Evolutionary conservation across 2,888 invertebrate genomes (phyloP).

Genomic region (Epicampocera succincta): DNA sequence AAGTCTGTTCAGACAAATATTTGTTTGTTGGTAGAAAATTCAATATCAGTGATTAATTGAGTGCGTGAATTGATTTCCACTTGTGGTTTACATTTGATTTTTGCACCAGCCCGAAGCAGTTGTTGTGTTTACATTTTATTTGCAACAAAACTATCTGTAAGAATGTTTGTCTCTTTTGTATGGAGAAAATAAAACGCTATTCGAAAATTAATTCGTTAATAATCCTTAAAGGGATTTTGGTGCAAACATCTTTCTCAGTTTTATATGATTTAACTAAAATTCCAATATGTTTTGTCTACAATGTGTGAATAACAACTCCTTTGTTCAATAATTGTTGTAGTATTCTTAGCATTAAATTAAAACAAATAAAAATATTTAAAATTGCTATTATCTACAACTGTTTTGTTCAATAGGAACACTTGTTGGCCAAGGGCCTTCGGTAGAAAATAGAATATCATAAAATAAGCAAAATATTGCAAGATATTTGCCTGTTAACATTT

Average conservation of each 20-base stretch:
- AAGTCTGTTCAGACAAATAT: neutral
- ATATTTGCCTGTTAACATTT: neutral
- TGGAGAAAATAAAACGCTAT: constrained; percentile 1
- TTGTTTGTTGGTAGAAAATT: constrained; percentile 48
- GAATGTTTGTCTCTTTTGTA: neutral
- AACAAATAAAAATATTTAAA: constrained; percentile 45
- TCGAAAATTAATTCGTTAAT: constrained; percentile 46
- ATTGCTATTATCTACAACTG: constrained; percentile 16
- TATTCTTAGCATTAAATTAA: constrained; percentile 24
- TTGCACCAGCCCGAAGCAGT: constrained; percentile 26
- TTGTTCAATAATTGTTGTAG: neutral
- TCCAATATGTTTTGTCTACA: no score
- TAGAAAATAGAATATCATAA: constrained; percentile 2
- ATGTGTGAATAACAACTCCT: neutral
- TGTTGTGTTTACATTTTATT: constrained; percentile 42
- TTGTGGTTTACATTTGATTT: constrained; percentile 69
- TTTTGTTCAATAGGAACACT: constrained; percentile 16
- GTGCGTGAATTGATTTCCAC: constrained; percentile 71
- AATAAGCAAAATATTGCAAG: constrained; percentile 30
- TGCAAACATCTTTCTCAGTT: no score
- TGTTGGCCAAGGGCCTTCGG: neutral
- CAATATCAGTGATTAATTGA: constrained; percentile 68
- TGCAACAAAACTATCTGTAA: constrained; percentile 12
- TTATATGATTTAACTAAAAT: no score
- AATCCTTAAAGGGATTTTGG: no score